phyloP scores from a whole-genome alignment of 64 coral and sea anemone species.

The Pocillopora damicornis region DNA sequence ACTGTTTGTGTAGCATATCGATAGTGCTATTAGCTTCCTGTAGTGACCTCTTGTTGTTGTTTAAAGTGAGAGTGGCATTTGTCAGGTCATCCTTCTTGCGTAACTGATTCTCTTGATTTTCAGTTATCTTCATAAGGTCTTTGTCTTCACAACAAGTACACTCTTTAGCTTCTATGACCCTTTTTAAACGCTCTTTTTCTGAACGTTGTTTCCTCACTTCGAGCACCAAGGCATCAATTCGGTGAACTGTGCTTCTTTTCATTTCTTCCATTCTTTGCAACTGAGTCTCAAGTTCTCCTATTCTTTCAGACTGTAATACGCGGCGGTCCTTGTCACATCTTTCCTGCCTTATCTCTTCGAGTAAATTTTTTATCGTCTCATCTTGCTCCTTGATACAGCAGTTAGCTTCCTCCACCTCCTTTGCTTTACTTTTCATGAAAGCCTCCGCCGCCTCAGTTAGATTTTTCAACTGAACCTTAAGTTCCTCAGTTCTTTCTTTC shows the following conservation, averaged over 20 bases:
- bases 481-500: background rate
- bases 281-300: too few species aligned
- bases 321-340: too few species aligned
- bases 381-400: background rate
- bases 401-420: background rate
- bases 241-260: too few species aligned
- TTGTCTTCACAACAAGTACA: too few species aligned
- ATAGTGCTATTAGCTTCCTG: background rate
- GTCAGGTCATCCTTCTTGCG: too few species aligned
- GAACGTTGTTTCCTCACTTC: background rate
- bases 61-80: background rate
- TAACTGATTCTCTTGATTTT: too few species aligned
- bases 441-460: background rate
- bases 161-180: background rate
- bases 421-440: background rate
- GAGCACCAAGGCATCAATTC: background rate
- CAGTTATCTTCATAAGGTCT: too few species aligned
- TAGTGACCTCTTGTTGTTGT: background rate
- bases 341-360: too few species aligned
- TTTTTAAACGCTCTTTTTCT: background rate
- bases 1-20: background rate
- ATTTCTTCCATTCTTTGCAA: too few species aligned
- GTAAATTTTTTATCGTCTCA: background rate
- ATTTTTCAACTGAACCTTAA: background rate
- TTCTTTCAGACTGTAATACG: too few species aligned